Evolutionary conservation across 2,888 invertebrate species (phyloP).

Genomic region (Ophraella communa): DNA sequence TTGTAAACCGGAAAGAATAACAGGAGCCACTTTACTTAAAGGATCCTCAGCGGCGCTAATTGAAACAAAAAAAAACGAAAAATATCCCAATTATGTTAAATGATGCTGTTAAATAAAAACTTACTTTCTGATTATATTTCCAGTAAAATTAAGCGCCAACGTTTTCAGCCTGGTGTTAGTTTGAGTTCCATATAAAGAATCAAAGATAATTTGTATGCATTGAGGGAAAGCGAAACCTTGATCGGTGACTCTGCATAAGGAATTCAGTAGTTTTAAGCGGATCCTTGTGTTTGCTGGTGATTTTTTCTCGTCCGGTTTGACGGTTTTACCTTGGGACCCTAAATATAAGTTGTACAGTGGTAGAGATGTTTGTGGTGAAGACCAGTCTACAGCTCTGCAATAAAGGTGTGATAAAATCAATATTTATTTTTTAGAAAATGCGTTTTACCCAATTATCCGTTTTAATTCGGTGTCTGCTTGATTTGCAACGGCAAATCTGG

Average conservation of each 20-base stretch:
- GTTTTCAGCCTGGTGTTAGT: conserved; percentile 84
- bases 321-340: conserved; percentile 69
- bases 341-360: conserved; percentile 83
- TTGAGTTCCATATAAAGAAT: conserved; percentile 82
- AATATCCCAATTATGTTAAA: no score
- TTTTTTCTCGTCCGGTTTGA: conserved; percentile 72
- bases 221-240: conserved; percentile 77
- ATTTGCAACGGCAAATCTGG: conserved; percentile 87
- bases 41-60: conserved; percentile 69
- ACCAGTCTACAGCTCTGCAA: conserved; percentile 78
- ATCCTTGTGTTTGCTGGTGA: conserved; percentile 83
- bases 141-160: conserved; percentile 80
- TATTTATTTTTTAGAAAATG: neutral
- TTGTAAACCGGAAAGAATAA: conserved; percentile 75
- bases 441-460: conserved; percentile 71
- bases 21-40: conserved; percentile 71
- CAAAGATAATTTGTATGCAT: conserved; percentile 87
- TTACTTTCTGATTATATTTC: conserved; percentile 82
- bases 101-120: conserved; percentile 53
- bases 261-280: conserved; percentile 83
- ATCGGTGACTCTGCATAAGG: conserved; percentile 76
- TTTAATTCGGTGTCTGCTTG: conserved; percentile 85
- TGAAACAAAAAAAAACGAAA: no score
- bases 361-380: conserved; percentile 69
- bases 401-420: neutral